These are phyloP conservation scores for Cydia strobilella DNA, from an alignment of 1,140 invertebrate species.

Conservation along the genomic window DNA sequence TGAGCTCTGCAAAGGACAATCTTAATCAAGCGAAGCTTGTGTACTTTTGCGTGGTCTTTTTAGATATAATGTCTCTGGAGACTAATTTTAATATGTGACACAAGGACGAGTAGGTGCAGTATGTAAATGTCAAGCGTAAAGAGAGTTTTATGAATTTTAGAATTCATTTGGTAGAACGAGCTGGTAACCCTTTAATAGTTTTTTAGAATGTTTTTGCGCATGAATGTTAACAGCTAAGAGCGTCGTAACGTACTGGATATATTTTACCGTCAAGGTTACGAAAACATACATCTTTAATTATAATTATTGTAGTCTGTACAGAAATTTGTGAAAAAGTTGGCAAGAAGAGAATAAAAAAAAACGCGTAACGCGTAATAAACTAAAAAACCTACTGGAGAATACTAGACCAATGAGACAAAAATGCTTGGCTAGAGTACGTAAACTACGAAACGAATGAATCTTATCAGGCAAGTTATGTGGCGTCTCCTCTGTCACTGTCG, in stretches of 20 bases:
- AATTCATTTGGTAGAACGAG: neutral
- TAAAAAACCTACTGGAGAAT: slow-evolving; percentile 14
- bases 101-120: slow-evolving; percentile 40
- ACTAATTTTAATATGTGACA: slow-evolving; percentile 44
- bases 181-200: too few species aligned
- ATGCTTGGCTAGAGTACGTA: neutral
- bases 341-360: slow-evolving; percentile 7
- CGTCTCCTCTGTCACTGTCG: too few species aligned
- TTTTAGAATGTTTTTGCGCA: neutral
- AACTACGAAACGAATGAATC: neutral
- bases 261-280: slow-evolving; percentile 14
- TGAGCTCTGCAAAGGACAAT: too few species aligned
- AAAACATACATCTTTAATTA: neutral
- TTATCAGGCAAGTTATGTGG: too few species aligned
- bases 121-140: slow-evolving; percentile 15
- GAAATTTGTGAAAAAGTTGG: slow-evolving; percentile 23
- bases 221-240: too few species aligned
- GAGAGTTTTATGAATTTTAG: slow-evolving; percentile 2
- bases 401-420: neutral
- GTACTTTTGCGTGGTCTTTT: neutral
- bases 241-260: neutral
- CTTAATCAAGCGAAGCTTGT: neutral
- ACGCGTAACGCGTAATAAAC: slow-evolving; percentile 3
- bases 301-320: neutral
- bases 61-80: slow-evolving; percentile 4